Conservation (phyloP, 2,888 invertebrate genomes). For the Sepioteuthis lessoniana region DNA sequence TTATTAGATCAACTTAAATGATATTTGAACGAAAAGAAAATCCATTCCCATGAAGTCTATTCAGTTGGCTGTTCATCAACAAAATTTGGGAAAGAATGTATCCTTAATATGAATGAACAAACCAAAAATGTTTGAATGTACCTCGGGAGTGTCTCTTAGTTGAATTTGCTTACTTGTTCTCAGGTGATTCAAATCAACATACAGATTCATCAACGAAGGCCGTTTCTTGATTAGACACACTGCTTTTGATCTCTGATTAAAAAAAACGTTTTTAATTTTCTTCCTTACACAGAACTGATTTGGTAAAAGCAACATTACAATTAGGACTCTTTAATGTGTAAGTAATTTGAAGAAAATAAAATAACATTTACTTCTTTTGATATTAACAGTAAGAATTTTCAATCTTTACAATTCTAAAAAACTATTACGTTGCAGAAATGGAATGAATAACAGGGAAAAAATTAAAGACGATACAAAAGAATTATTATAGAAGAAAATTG, state of each 20-base stretch:
- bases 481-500: neutral
- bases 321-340: neutral
- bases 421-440: neutral
- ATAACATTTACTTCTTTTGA: neutral
- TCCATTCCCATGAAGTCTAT: neutral
- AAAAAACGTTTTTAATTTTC: neutral
- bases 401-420: neutral
- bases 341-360: conserved; percentile 7
- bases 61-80: neutral
- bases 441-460: neutral
- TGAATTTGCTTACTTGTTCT: neutral
- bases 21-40: neutral
- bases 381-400: neutral
- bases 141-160: neutral
- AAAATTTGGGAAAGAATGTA: neutral
- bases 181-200: neutral
- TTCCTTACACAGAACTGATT: neutral
- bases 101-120: neutral
- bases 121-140: neutral
- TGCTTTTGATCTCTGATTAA: neutral
- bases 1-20: neutral
- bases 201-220: neutral
- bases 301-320: neutral
- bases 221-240: neutral
- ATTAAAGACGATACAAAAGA: neutral